phyloP scores from a whole-genome alignment of 2,113 vertebrate genomes.

The Sphaerodactylus townsendi region DNA sequence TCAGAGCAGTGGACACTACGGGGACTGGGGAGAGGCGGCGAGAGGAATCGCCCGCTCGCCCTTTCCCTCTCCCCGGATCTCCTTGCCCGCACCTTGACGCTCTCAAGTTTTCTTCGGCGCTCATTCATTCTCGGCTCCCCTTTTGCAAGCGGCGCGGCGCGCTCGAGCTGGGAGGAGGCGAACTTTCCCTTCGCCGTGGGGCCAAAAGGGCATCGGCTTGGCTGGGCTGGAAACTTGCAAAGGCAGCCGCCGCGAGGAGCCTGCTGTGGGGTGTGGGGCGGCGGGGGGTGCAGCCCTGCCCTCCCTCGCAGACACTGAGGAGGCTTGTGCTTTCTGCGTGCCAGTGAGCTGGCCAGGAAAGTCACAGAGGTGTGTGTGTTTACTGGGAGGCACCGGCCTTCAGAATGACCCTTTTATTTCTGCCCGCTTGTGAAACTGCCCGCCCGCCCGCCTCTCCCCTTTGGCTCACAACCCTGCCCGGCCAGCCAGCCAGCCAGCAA shows the following conservation, averaged over 20 bases:
- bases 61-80: not conserved
- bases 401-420: not conserved
- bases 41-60: not conserved
- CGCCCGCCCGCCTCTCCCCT: not conserved
- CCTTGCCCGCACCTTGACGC: not conserved
- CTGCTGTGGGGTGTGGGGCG: not conserved
- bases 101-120: not conserved
- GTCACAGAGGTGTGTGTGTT: not conserved
- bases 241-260: not conserved
- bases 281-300: not conserved
- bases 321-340: not conserved
- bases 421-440: not conserved
- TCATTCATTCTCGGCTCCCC: not conserved
- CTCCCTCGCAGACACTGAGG: not conserved
- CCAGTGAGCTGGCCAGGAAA: not conserved
- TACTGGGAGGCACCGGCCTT: not conserved
- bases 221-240: not conserved
- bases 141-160: not conserved
- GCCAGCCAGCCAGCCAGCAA: not conserved
- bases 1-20: not conserved
- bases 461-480: no score
- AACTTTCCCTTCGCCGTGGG: conserved; percentile 15
- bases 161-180: conserved; percentile 12
- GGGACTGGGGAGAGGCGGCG: not conserved
- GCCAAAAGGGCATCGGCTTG: no score